These are phyloP conservation scores for Aphelinus certus DNA, from an alignment of 1,140 invertebrate genomes.

Conservation along the genomic window DNA sequence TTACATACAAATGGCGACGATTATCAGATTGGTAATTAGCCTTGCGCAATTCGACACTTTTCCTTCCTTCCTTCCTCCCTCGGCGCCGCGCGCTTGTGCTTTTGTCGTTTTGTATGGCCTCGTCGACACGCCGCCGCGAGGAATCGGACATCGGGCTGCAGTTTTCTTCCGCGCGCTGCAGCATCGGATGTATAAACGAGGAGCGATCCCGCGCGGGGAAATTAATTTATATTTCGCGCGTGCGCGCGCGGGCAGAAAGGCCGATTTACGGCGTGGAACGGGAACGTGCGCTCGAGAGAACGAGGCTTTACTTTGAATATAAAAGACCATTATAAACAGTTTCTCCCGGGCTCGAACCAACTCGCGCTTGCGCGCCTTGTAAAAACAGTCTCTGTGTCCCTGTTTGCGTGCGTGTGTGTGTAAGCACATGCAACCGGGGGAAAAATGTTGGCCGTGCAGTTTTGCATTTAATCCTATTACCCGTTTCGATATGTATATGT, in stretches of 20 bases:
- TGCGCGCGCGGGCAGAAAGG: constrained; percentile 11
- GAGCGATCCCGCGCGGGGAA: constrained; percentile 37
- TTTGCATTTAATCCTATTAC: constrained; percentile 35
- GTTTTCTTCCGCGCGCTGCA: too few relatives aligned
- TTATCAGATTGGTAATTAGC: constrained; percentile 17
- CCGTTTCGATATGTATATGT: constrained; percentile 12
- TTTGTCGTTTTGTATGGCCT: too few relatives aligned
- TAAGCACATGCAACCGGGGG: constrained; percentile 1
- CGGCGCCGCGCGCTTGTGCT: too few relatives aligned
- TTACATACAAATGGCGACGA: constrained; percentile 14
- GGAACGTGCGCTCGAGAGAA: constrained; percentile 19
- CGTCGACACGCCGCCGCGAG: too few relatives aligned
- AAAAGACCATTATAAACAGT: constrained; percentile 40
- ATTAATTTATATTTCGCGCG: constrained; percentile 42
- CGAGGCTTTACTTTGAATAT: constrained; percentile 39
- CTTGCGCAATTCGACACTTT: background rate
- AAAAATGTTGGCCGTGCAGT: constrained; percentile 31
- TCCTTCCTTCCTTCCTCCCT: background rate
- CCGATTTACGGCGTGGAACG: constrained; percentile 41
- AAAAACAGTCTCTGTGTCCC: constrained; percentile 11
- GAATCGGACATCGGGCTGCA: too few relatives aligned
- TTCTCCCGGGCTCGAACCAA: constrained; percentile 28
- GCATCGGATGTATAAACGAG: background rate
- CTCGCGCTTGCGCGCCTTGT: background rate
- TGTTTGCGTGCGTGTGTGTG: background rate